Evolutionary conservation across 2,797 vertebrate genomes (phyloP), one percentile per base, ranked within the genome.

Genomic region (Enteromius treurensis): DNA sequence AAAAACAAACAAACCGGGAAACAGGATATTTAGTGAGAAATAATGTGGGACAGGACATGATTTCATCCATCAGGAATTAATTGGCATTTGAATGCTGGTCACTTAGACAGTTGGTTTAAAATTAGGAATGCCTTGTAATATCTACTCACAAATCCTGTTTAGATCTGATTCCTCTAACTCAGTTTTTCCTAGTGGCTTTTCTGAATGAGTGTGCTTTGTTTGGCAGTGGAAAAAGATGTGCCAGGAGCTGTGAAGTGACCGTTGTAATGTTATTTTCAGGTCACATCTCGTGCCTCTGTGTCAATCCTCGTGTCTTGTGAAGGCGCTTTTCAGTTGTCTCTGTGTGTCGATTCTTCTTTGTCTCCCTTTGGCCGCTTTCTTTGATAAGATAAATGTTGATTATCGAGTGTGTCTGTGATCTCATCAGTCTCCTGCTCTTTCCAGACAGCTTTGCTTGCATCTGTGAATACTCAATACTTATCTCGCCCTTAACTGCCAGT

Each of bases 401-500:
- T 53, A 85, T 74, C 69, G 45, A 74, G 34, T 53, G 13, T 77
- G 65, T 85, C 77, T 14, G 47, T 77, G 85, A 83, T 86, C 74
- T 83, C 78, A 82, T 87, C 81, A 82, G 42, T 81, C 23, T 77
- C 60, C 37, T 53, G 79, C 76, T 70, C 62, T 70, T 45, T 42
- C 80, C 79, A 81, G 68, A 86, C 77, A 62, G 74, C 53, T 78
- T 60, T 42, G 62, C 68, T 84, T 67, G 77, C 29, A 55, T 83
- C 75, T 75, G 81, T 77, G 80, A 81, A 87, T 42, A 84, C 79
- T 78, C 79, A 74, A 81, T 77, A 79, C 58, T 71, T 79, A 85
- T 76, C 79, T 82, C 76, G 32, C 68, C 29, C 32, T 68, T 84
- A 86, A 88, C 85, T 87, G 70, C 62, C 79, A 70, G 62, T 68